phyloP scores from a whole-genome alignment of 2,888 invertebrate genomes.

The Subacronicta megacephala region DNA sequence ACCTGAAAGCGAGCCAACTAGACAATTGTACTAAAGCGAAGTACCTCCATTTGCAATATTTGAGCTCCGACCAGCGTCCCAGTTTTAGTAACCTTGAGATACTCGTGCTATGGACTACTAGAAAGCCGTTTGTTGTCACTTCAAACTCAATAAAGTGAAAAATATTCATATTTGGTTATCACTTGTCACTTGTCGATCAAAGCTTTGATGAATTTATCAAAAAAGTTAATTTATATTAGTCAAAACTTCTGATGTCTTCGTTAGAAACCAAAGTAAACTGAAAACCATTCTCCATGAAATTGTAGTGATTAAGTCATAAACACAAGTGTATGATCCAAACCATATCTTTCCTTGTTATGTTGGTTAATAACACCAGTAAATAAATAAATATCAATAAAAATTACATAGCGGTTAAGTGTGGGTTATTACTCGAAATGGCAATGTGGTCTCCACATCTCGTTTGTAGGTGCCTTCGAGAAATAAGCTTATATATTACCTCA shows the following conservation, averaged over 20 bases:
- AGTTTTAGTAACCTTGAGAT: constrained; percentile 29
- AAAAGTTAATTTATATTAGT: constrained; percentile 3
- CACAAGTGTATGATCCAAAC: no score
- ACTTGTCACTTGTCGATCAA: no score
- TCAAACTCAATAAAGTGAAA: no score
- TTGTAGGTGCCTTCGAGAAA: constrained; percentile 36
- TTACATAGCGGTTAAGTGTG: constrained; percentile 30
- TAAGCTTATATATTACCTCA: constrained; percentile 36
- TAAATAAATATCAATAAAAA: constrained; percentile 44
- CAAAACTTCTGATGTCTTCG: constrained; percentile 11
- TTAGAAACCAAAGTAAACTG: constrained; percentile 19
- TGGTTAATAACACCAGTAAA: constrained; percentile 47
- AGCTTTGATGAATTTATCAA: no score
- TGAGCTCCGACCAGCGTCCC: constrained; percentile 26
- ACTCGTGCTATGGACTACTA: no score
- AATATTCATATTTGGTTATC: no score
- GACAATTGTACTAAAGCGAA: constrained; percentile 36
- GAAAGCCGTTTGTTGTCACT: no score
- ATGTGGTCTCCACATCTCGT: constrained; percentile 42
- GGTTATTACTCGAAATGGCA: constrained; percentile 44
- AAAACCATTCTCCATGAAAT: neutral
- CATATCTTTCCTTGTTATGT: constrained; percentile 10
- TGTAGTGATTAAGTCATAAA: neutral
- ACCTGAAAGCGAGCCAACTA: constrained; percentile 55
- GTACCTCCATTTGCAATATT: constrained; percentile 29